These are phyloP conservation scores for Drosophila lacertosa DNA, from an alignment of 1,140 invertebrate species.

Conservation along the genomic window DNA sequence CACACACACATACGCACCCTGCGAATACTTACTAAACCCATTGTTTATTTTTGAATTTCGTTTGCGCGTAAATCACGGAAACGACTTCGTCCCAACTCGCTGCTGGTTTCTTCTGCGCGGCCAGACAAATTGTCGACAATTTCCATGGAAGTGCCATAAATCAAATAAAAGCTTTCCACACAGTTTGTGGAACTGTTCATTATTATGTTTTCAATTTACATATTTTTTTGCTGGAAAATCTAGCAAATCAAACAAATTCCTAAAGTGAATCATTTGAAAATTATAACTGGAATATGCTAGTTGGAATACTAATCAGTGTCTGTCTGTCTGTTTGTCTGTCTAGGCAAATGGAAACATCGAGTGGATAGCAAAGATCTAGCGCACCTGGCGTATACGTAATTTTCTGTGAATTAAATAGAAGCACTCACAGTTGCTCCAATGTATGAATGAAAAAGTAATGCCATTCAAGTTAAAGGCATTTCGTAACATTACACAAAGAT, in stretches of 20 bases:
- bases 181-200: constrained; percentile 61
- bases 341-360: neutral
- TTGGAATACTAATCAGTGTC: no score
- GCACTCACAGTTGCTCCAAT: constrained; percentile 18
- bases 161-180: constrained; percentile 67
- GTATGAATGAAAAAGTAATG: constrained; percentile 56
- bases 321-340: neutral
- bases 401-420: constrained; percentile 61
- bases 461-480: constrained; percentile 56
- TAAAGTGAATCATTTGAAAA: no score
- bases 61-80: constrained; percentile 80
- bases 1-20: constrained; percentile 36
- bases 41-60: constrained; percentile 78
- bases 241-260: constrained; percentile 16
- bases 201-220: constrained; percentile 55
- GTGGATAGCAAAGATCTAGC: neutral
- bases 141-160: constrained; percentile 81
- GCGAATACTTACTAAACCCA: constrained; percentile 69
- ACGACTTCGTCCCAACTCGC: constrained; percentile 65
- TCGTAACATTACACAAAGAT: constrained; percentile 52
- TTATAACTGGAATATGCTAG: no score
- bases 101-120: constrained; percentile 43
- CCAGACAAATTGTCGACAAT: constrained; percentile 83
- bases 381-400: constrained; percentile 31
- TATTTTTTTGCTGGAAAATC: constrained; percentile 40